phyloP scores from a whole-genome alignment of 2,888 invertebrate species.

The Acanthacorydalis orientalis region DNA sequence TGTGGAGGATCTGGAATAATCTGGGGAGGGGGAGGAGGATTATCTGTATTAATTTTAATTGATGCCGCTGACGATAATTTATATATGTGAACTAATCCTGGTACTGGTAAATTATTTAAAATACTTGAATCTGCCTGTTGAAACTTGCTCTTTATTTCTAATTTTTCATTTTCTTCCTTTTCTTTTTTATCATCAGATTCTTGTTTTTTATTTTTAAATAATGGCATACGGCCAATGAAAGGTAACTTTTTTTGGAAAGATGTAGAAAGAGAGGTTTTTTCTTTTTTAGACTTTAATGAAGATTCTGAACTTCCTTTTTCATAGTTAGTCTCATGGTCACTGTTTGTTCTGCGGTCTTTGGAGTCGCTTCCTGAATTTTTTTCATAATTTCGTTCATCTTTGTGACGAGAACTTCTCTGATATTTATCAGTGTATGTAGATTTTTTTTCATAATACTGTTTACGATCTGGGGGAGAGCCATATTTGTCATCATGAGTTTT shows the following conservation, averaged over 20 bases:
- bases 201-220: conserved; percentile 44
- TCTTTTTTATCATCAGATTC: conserved; percentile 25
- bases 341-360: conserved; percentile 20
- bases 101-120: conserved; percentile 15
- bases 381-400: conserved; percentile 16
- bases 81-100: conserved; percentile 2
- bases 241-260: conserved; percentile 53
- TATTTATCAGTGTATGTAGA: conserved; percentile 13
- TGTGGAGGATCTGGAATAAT: conserved; percentile 24
- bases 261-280: conserved; percentile 22
- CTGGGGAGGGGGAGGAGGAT: conserved; percentile 7
- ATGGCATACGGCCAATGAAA: conserved; percentile 73
- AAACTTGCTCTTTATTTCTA: conserved; percentile 18
- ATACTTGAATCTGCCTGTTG: conserved; percentile 25
- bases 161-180: conserved; percentile 29
- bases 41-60: conserved; percentile 1
- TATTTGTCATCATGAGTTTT: not conserved
- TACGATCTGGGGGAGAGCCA: not conserved
- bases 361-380: conserved; percentile 22
- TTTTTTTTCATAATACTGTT: conserved; percentile 19
- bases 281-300: conserved; percentile 8
- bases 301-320: not conserved
- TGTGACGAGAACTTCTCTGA: conserved; percentile 2
- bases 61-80: not conserved
- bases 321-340: conserved; percentile 14